These are phyloP conservation scores for Bacillus rossius DNA, from an alignment of 1,140 invertebrate species.

Conservation along the genomic window DNA sequence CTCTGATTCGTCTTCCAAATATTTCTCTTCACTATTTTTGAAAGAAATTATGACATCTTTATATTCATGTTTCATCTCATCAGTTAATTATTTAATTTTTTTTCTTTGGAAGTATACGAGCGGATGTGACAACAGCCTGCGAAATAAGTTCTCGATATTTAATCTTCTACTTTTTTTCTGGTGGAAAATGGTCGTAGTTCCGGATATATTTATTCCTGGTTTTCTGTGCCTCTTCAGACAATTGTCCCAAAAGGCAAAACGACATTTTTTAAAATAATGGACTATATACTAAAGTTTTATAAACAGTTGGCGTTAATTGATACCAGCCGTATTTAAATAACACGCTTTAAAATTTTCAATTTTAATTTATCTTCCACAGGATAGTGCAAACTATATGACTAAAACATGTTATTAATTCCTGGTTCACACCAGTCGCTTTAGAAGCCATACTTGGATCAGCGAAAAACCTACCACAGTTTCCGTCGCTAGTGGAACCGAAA, in stretches of 20 bases:
- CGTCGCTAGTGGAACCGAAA: constrained; percentile 34
- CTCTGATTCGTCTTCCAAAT: too few species aligned
- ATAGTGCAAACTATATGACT: too few species aligned
- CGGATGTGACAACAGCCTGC: too few species aligned
- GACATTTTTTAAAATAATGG: constrained; percentile 23
- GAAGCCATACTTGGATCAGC: constrained; percentile 26
- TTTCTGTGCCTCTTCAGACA: constrained; percentile 27
- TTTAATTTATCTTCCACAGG: too few species aligned
- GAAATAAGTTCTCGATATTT: too few species aligned
- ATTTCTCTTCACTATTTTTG: too few species aligned
- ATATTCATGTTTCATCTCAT: too few species aligned
- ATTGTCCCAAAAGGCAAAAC: constrained; percentile 22
- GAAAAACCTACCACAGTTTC: constrained; percentile 37
- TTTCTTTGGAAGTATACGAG: too few species aligned
- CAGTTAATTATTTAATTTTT: too few species aligned
- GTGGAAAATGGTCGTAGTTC: constrained; percentile 18
- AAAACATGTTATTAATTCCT: too few species aligned
- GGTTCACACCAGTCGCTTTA: constrained; percentile 24
- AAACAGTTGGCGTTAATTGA: constrained; percentile 22
- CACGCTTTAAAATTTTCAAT: too few species aligned
- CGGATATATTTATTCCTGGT: constrained; percentile 25
- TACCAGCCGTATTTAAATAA: constrained; percentile 19
- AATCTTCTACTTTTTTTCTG: constrained; percentile 14
- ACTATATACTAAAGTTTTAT: constrained; percentile 35
- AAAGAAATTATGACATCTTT: too few species aligned